Conservation (phyloP, 2,113 vertebrate genomes). For the Xenopus borealis region DNA sequence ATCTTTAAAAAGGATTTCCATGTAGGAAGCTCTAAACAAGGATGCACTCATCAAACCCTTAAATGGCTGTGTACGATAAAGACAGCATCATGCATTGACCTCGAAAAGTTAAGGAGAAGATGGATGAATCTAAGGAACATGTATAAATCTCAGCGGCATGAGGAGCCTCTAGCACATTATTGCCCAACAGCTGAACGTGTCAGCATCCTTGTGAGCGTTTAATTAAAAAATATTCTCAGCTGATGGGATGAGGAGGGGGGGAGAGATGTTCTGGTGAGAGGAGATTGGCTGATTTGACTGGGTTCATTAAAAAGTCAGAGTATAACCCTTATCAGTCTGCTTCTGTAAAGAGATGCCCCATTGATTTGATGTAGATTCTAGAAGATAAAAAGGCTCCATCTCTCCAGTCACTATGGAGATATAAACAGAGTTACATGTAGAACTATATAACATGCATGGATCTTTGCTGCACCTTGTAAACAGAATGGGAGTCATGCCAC, state of each 20-base stretch:
- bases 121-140: background rate
- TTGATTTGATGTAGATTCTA: conserved; percentile 41
- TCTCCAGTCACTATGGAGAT: conserved; percentile 41
- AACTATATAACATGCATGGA: background rate
- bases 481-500: too few species aligned
- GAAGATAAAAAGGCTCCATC: conserved; percentile 36
- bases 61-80: background rate
- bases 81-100: background rate
- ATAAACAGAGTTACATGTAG: conserved; percentile 15
- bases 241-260: conserved; percentile 13
- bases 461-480: background rate
- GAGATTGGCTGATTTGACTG: conserved; percentile 27
- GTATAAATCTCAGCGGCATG: background rate
- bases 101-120: background rate
- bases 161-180: background rate
- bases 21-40: background rate
- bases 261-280: conserved; percentile 8
- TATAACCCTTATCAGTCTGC: conserved; percentile 29
- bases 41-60: too few species aligned
- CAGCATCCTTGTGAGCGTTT: conserved; percentile 24
- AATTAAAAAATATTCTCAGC: conserved; percentile 32
- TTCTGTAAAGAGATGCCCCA: conserved; percentile 33
- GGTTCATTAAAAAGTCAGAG: conserved; percentile 40
- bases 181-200: conserved; percentile 18
- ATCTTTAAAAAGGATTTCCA: background rate